These are phyloP conservation scores for Euphonia xanthogaster DNA, from an alignment of 2,797 vertebrate species.

Conservation along the genomic window DNA sequence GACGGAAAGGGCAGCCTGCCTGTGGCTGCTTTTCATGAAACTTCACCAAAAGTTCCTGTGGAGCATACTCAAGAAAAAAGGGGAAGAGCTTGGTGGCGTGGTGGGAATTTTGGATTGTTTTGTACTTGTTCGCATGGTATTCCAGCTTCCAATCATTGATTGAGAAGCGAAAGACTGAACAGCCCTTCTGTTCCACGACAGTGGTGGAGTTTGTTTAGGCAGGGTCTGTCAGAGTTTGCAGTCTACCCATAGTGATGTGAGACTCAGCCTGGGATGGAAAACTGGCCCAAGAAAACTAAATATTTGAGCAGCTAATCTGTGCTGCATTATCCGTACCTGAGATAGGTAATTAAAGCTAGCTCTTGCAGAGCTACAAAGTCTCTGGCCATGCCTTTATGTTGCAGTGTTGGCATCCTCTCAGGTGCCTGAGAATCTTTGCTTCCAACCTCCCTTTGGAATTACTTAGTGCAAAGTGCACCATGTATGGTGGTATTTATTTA, in stretches of 20 bases:
- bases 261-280: not conserved
- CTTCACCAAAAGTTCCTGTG: not conserved
- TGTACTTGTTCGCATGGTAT: not conserved
- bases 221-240: not conserved
- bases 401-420: not conserved
- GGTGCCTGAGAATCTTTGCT: not conserved
- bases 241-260: not conserved
- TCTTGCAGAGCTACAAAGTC: not conserved
- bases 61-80: not conserved
- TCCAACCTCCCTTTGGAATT: not conserved
- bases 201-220: not conserved
- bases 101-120: not conserved
- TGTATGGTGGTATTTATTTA: not conserved
- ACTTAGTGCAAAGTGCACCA: not conserved
- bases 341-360: not conserved
- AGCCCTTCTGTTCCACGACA: not conserved
- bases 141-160: not conserved
- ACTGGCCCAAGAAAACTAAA: constrained; percentile 22
- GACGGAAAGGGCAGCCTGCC: not conserved
- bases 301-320: constrained; percentile 58
- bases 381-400: not conserved
- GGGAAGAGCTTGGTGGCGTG: not conserved
- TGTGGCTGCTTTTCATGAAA: not conserved
- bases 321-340: not conserved
- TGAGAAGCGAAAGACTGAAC: not conserved